These are phyloP conservation scores for Chitala chitala DNA, from an alignment of 2,113 vertebrate genomes.

Conservation along the genomic window DNA sequence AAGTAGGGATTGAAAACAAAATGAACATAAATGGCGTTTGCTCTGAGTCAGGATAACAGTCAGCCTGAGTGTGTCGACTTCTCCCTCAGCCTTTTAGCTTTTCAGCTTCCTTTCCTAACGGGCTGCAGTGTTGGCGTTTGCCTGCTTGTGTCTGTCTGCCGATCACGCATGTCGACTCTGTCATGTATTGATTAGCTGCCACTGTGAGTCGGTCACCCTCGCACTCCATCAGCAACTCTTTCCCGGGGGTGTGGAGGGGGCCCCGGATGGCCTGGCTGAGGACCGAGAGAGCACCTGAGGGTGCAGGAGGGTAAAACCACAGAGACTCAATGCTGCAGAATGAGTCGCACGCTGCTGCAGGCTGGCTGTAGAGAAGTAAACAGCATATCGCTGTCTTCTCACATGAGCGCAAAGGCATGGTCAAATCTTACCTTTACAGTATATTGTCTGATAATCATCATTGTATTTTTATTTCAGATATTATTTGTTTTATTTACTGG, in stretches of 20 bases:
- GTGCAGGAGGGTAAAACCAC: too few relatives aligned
- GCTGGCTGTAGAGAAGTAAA: constrained; percentile 62
- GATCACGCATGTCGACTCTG: constrained; percentile 75
- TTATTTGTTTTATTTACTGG: neutral
- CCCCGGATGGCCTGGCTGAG: too few relatives aligned
- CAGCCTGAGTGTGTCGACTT: neutral
- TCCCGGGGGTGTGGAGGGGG: too few relatives aligned
- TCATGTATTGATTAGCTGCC: constrained; percentile 96
- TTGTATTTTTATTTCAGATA: neutral
- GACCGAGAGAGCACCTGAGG: too few relatives aligned
- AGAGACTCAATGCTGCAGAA: too few relatives aligned
- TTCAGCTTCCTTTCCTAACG: neutral
- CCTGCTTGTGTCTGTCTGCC: constrained; percentile 45
- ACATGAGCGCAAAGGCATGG: neutral
- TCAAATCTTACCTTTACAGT: neutral
- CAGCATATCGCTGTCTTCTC: constrained; percentile 39
- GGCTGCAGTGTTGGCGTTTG: neutral
- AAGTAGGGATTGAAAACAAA: too few relatives aligned
- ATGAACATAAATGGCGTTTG: too few relatives aligned
- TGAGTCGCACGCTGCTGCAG: constrained; percentile 69
- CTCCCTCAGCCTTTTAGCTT: neutral
- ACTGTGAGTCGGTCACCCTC: constrained; percentile 81
- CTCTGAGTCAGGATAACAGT: neutral
- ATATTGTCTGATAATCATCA: neutral
- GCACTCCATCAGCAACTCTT: constrained; percentile 74